Evolutionary conservation across 1,140 invertebrate genomes (phyloP).

Genomic region (Sycophila sp.): DNA sequence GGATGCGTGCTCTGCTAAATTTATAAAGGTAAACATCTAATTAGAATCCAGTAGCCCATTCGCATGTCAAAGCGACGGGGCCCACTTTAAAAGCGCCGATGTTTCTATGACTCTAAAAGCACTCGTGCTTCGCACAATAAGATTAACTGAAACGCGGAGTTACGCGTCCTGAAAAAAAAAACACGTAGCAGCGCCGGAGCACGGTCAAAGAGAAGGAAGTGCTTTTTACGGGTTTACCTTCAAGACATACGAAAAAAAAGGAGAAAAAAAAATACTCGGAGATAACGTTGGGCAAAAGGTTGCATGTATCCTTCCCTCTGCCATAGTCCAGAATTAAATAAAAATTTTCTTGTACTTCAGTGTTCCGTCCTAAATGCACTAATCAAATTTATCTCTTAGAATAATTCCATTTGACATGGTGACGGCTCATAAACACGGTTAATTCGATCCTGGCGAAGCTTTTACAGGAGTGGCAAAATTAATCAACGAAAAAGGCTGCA

Average conservation of each 20-base stretch:
- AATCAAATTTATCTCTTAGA: not conserved
- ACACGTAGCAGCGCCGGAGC: conserved; percentile 39
- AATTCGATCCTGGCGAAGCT: too few relatives aligned
- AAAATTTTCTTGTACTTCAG: too few relatives aligned
- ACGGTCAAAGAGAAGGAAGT: conserved; percentile 45
- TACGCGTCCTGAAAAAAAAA: conserved; percentile 32
- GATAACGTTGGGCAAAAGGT: not conserved
- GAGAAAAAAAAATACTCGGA: not conserved
- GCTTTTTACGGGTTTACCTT: conserved; percentile 46
- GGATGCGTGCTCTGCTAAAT: not conserved
- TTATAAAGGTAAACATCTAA: conserved; percentile 11
- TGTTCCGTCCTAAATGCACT: not conserved
- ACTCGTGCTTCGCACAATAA: conserved; percentile 6
- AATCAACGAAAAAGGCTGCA: too few relatives aligned
- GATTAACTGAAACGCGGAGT: conserved; percentile 20
- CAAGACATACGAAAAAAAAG: not conserved
- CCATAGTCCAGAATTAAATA: too few relatives aligned
- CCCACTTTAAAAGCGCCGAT: conserved; percentile 15
- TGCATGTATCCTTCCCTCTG: not conserved
- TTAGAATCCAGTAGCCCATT: conserved; percentile 5
- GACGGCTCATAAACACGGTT: too few relatives aligned
- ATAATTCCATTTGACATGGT: not conserved
- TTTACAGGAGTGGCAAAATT: too few relatives aligned
- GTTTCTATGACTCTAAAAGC: conserved; percentile 22
- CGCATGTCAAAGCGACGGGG: conserved; percentile 8